phyloP scores from a whole-genome alignment of 2,797 vertebrate genomes.

The Eutrigla gurnardus region DNA sequence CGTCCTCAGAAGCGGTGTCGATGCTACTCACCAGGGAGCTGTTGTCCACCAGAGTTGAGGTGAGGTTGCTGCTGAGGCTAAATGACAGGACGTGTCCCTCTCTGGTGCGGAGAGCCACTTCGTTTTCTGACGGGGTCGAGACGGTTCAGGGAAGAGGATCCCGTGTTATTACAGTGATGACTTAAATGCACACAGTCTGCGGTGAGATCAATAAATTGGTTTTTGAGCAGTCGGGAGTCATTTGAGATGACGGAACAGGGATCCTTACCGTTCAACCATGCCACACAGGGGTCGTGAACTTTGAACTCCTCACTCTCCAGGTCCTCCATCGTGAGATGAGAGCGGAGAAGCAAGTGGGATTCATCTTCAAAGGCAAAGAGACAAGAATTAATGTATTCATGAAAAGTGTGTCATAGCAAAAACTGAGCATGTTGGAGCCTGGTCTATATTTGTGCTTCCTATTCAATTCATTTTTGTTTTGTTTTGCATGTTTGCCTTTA shows the following conservation, averaged over 20 bases:
- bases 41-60: constrained; percentile 83
- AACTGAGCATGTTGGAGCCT: not conserved
- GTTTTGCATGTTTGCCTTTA: constrained; percentile 3
- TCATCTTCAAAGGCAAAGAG: constrained; percentile 77
- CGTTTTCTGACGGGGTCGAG: constrained; percentile 75
- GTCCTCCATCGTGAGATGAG: constrained; percentile 85
- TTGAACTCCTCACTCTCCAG: constrained; percentile 84
- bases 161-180: constrained; percentile 14
- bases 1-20: constrained; percentile 27
- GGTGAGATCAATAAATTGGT: not conserved
- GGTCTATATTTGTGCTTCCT: constrained; percentile 21
- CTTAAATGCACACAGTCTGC: constrained; percentile 9
- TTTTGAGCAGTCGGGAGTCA: not conserved
- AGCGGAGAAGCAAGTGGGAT: constrained; percentile 77
- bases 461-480: not conserved
- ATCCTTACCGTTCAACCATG: constrained; percentile 84
- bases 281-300: constrained; percentile 76
- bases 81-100: constrained; percentile 84
- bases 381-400: constrained; percentile 13
- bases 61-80: constrained; percentile 81
- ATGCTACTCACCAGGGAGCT: constrained; percentile 84
- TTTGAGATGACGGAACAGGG: not conserved
- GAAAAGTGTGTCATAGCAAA: constrained; percentile 11
- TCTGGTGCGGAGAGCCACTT: constrained; percentile 81
- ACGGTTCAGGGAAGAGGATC: constrained; percentile 26